These are phyloP conservation scores for Sebastes flavidus DNA, from an alignment of 2,797 vertebrate genomes.

Conservation along the genomic window DNA sequence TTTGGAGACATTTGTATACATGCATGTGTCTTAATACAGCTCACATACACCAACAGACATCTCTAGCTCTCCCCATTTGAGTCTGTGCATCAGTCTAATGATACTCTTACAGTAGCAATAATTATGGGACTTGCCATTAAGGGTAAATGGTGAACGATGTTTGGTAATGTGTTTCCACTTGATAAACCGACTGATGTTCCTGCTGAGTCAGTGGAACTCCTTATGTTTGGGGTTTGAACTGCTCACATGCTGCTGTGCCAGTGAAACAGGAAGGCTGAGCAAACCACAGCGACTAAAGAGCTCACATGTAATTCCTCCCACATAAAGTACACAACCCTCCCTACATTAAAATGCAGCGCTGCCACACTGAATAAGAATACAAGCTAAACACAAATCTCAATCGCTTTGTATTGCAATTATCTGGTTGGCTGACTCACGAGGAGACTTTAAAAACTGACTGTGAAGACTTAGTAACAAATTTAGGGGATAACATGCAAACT, in stretches of 20 bases:
- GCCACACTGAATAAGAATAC: not conserved
- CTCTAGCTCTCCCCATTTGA: not conserved
- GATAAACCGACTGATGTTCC: conserved; percentile 46
- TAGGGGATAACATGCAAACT: not conserved
- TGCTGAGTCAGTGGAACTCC: conserved; percentile 62
- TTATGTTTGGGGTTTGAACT: conserved; percentile 19
- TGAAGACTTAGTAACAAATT: not conserved
- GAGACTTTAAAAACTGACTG: not conserved
- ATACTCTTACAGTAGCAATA: conserved; percentile 41
- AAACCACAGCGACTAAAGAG: conserved; percentile 26
- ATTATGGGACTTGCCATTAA: conserved; percentile 52
- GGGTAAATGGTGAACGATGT: conserved; percentile 43
- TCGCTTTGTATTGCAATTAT: not conserved
- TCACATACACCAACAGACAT: conserved; percentile 7
- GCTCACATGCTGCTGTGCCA: conserved; percentile 10
- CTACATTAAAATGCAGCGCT: conserved; percentile 1
- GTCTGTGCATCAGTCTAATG: conserved; percentile 16
- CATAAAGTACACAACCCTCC: conserved; percentile 11
- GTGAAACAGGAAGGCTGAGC: conserved; percentile 23
- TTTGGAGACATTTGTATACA: conserved; percentile 9
- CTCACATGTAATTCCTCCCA: conserved; percentile 37
- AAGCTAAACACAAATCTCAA: not conserved
- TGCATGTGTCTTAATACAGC: conserved; percentile 4
- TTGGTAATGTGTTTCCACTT: conserved; percentile 54
- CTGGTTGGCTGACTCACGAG: not conserved